Conservation (phyloP, 2,888 invertebrate species). For the Venustoraphidia nigricollis region DNA sequence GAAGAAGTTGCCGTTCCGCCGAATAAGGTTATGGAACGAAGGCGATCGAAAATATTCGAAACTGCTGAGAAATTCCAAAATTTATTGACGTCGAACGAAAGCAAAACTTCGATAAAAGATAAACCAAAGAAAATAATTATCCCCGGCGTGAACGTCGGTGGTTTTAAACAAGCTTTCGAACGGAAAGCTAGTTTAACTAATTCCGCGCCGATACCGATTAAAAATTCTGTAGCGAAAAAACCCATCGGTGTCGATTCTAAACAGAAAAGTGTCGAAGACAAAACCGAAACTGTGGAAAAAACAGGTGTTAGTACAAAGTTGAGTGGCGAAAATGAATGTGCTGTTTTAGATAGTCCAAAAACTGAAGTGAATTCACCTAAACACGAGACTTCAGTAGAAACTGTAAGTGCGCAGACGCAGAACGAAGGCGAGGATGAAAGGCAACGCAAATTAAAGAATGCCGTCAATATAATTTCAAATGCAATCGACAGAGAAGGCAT, state of each 20-base stretch:
- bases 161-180: constrained; percentile 76
- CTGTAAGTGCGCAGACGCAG: constrained; percentile 4
- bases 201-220: constrained; percentile 23
- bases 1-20: constrained; percentile 18
- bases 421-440: constrained; percentile 30
- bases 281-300: background rate
- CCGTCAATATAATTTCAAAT: constrained; percentile 55
- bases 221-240: constrained; percentile 22
- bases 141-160: constrained; percentile 69
- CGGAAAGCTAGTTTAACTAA: constrained; percentile 51
- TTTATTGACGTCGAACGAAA: constrained; percentile 25
- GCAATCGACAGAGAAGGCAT: constrained; percentile 38
- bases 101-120: constrained; percentile 20
- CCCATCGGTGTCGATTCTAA: constrained; percentile 18
- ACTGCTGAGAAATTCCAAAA: constrained; percentile 55
- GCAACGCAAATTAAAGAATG: constrained; percentile 43
- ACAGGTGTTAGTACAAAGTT: constrained; percentile 3
- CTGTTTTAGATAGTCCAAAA: background rate
- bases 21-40: constrained; percentile 36
- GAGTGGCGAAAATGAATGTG: background rate
- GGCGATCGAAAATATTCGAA: constrained; percentile 52
- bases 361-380: background rate
- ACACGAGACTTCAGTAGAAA: constrained; percentile 12
- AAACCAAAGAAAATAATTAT: constrained; percentile 71
- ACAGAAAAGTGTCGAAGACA: constrained; percentile 5